Conservation (phyloP, 1,140 invertebrate genomes). For the Papilio dardanus region DNA sequence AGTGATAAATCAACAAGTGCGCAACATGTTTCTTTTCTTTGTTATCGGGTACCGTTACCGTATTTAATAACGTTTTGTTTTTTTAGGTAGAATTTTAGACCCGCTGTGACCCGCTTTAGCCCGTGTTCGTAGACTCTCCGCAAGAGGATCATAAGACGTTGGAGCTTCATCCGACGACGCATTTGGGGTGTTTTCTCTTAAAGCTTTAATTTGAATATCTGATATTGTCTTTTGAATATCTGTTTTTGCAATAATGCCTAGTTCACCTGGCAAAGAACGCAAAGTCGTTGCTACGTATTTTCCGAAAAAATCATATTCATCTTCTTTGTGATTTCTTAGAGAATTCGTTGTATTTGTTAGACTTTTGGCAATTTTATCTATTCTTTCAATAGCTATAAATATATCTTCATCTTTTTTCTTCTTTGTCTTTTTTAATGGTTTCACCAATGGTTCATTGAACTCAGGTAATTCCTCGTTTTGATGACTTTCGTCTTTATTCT, state of each 20-base stretch:
- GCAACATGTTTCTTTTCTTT: too few relatives aligned
- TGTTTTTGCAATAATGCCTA: slow-evolving; percentile 29
- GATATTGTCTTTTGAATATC: slow-evolving; percentile 34
- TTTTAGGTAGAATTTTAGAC: too few relatives aligned
- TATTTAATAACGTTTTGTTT: too few relatives aligned
- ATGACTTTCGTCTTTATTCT: background rate
- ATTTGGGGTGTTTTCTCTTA: slow-evolving; percentile 31
- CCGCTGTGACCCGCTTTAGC: too few relatives aligned
- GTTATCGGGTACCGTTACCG: too few relatives aligned
- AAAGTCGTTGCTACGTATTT: slow-evolving; percentile 30
- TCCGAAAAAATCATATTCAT: slow-evolving; percentile 32
- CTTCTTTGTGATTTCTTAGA: slow-evolving; percentile 30
- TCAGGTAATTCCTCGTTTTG: background rate
- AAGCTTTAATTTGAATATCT: slow-evolving; percentile 35
- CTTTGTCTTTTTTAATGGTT: slow-evolving; percentile 25
- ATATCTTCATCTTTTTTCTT: slow-evolving; percentile 27
- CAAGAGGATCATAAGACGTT: background rate
- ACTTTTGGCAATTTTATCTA: slow-evolving; percentile 34
- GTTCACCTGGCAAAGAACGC: slow-evolving; percentile 20
- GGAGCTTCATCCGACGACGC: background rate
- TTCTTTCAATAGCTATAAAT: slow-evolving; percentile 31
- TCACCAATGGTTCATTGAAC: slow-evolving; percentile 24
- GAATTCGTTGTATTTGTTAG: slow-evolving; percentile 28
- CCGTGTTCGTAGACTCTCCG: background rate
- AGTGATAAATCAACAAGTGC: too few relatives aligned